phyloP scores from a whole-genome alignment of 2,888 invertebrate species.

The Trachelus stipa region DNA sequence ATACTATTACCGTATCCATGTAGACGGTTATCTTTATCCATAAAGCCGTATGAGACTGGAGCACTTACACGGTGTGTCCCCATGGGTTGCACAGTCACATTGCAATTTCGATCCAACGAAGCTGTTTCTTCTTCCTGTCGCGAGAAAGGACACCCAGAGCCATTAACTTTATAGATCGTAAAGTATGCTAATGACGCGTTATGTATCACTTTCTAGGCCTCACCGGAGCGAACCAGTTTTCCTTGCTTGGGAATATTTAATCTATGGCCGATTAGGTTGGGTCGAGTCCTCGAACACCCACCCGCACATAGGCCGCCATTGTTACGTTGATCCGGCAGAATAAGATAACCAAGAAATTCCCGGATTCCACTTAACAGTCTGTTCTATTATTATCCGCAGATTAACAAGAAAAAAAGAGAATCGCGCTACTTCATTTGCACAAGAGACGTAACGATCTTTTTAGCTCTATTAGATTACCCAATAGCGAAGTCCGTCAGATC shows the following conservation, averaged over 20 bases:
- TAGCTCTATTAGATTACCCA: neutral
- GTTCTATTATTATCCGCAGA: neutral
- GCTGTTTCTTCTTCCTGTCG: conserved; percentile 10
- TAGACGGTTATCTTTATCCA: too few relatives aligned
- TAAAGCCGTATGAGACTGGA: neutral
- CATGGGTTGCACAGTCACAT: neutral
- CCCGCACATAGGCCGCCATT: neutral
- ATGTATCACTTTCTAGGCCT: conserved; percentile 19
- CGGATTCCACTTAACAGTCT: neutral
- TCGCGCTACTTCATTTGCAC: neutral
- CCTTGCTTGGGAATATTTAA: neutral
- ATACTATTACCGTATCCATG: too few relatives aligned
- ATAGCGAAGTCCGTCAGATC: neutral
- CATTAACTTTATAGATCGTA: conserved; percentile 11
- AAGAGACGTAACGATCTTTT: neutral
- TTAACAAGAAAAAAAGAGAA: neutral
- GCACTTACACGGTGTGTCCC: neutral
- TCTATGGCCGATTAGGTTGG: neutral
- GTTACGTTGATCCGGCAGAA: neutral
- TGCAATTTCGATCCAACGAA: neutral
- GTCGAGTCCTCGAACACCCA: neutral
- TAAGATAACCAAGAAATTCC: neutral
- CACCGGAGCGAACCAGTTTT: neutral
- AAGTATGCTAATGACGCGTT: conserved; percentile 11
- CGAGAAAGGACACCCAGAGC: conserved; percentile 3